Evolutionary conservation across 2,888 invertebrate genomes (phyloP), one percentile per base, ranked within the genome.

Genomic region (Augochlorella aurata): DNA sequence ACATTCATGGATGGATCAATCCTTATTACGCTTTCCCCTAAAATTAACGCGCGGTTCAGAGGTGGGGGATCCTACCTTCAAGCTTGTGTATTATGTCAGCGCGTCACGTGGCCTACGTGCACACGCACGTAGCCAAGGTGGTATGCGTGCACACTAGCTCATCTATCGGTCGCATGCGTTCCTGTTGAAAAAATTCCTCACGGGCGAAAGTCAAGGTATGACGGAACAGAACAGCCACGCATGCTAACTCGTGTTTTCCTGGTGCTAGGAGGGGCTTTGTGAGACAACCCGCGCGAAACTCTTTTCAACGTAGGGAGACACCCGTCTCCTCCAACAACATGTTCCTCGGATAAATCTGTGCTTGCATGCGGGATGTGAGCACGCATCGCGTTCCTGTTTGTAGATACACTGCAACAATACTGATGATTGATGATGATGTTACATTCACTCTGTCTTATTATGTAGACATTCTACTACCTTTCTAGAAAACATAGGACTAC

Each of bases 151-250:
- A 90, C 90, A 89, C 83, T 73, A 89, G 86, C 88, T 89, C 89
- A 89, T 89, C 90, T 89, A 88, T 85, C 88, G 89, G 88, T 87
- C 73, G 83, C 91, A 93, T 93, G 93, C 93, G 93, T 92, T 92
- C 93, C 93, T 93, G 93, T 92, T 93, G 93, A 93, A 93, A 93
- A 93, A 93, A 93, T 93, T 93, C 93, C 93, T 93, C 93, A 92
- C 92, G 93, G 92, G 92, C 93, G 93, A 93, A 92, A 92, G 93
- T 93, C 93, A 92, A 91, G 92, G 91, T 91, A 92, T 91, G 91
- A 92, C 90, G 90, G 90, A 91, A 90, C 89, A 91, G 91, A 87
- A 90, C 85, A 89, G 90, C 83, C 86, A 81, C 29, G 38, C 18
- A n/a, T n/a, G 38, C 69, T 49, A 47, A 44, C 85, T 52, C 81